These are phyloP conservation scores for Caenorhabditis wallacei DNA, from an alignment of 2,888 invertebrate genomes.

Conservation along the genomic window DNA sequence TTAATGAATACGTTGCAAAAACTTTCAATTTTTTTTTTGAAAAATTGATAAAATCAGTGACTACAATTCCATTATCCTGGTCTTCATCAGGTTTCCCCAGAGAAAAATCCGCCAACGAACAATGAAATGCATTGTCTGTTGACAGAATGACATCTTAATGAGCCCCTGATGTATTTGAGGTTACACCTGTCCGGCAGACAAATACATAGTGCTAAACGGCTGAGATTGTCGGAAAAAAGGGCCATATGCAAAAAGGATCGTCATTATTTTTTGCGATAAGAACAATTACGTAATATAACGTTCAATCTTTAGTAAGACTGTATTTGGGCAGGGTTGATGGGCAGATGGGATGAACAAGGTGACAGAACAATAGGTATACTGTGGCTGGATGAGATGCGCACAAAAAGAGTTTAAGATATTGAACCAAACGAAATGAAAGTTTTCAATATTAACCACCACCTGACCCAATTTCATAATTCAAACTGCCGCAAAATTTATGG, in stretches of 20 bases:
- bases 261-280: background rate
- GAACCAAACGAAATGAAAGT: no score
- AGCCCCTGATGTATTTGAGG: background rate
- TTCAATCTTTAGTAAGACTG: background rate
- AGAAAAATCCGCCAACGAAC: background rate
- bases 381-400: no score
- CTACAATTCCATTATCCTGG: no score
- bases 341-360: background rate
- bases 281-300: background rate
- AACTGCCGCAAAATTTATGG: conserved; percentile 23
- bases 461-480: conserved; percentile 26
- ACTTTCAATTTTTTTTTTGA: background rate
- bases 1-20: no score
- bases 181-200: conserved; percentile 26
- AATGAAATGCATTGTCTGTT: background rate
- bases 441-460: conserved; percentile 27
- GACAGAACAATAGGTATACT: background rate
- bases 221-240: background rate
- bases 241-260: background rate
- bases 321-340: background rate
- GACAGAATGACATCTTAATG: conserved; percentile 32
- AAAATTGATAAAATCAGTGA: no score
- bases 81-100: no score
- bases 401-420: no score
- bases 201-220: conserved; percentile 24